Percentiles rank a stretch among this genome's conserved stretches.
These are phyloP conservation scores for Hippocampus abdominalis DNA, from an alignment of 2,113 vertebrate genomes.

Conservation along the genomic window DNA sequence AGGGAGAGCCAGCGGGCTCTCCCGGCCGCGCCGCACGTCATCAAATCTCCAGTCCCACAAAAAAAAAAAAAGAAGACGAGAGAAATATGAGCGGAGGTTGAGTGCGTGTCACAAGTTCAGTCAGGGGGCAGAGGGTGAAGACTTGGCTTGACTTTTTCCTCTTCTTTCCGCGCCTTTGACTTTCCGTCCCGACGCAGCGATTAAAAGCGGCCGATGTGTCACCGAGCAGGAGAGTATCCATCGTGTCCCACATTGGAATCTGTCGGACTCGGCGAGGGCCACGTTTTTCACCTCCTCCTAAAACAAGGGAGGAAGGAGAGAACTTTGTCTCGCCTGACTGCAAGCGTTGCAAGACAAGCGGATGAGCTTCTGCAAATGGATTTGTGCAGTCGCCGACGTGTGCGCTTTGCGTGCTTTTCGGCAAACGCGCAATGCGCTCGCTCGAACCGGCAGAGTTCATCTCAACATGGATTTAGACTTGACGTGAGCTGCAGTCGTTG, in stretches of 20 bases:
- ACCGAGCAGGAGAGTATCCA: slow-evolving; percentile 11
- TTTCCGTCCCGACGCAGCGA: slow-evolving; percentile 26
- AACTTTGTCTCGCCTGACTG: background rate
- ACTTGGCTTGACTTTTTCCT: slow-evolving; percentile 22
- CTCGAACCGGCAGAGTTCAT: slow-evolving; percentile 27
- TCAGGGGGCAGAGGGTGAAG: slow-evolving; percentile 37
- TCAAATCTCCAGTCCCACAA: slow-evolving; percentile 18
- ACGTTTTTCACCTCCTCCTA: slow-evolving; percentile 7
- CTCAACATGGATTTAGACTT: background rate
- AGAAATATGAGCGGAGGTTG: slow-evolving; percentile 16
- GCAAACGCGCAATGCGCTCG: slow-evolving; percentile 30
- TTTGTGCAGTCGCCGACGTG: slow-evolving; percentile 29
- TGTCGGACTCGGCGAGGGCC: slow-evolving; percentile 32
- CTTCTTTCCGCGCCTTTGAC: slow-evolving; percentile 25
- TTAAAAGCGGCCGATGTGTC: slow-evolving; percentile 37
- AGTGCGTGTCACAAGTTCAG: slow-evolving; percentile 54
- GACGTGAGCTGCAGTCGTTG: background rate
- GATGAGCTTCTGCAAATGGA: slow-evolving; percentile 46
- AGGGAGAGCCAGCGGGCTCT: slow-evolving; percentile 23
- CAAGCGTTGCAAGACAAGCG: slow-evolving; percentile 20
- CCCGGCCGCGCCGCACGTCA: slow-evolving; percentile 38
- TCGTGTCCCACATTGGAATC: slow-evolving; percentile 43
- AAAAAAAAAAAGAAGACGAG: slow-evolving; percentile 27
- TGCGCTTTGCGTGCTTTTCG: slow-evolving; percentile 31
- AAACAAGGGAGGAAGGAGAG: background rate